These are phyloP conservation scores for Molanna angustata DNA, from an alignment of 2,888 invertebrate species.

Conservation along the genomic window DNA sequence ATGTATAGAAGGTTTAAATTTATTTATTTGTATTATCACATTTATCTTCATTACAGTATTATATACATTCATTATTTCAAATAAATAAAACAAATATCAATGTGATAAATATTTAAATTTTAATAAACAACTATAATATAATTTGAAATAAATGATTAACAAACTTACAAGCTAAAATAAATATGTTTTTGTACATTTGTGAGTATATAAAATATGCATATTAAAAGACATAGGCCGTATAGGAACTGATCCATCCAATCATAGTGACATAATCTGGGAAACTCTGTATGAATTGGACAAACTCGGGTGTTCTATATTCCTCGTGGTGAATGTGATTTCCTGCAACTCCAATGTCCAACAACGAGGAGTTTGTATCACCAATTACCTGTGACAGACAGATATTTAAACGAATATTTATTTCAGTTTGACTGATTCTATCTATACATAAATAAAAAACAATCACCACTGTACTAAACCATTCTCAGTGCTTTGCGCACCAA, in stretches of 20 bases:
- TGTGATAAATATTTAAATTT: too few relatives aligned
- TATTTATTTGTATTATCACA: too few relatives aligned
- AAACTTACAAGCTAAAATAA: too few relatives aligned
- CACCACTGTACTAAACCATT: background rate
- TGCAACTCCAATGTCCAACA: conserved; percentile 41
- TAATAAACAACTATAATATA: too few relatives aligned
- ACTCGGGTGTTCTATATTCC: conserved; percentile 32
- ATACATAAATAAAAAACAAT: background rate
- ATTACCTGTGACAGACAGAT: background rate
- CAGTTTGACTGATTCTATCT: too few relatives aligned
- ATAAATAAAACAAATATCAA: too few relatives aligned
- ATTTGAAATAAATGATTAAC: too few relatives aligned
- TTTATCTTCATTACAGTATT: too few relatives aligned
- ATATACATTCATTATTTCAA: too few relatives aligned
- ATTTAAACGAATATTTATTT: background rate
- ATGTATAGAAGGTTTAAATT: too few relatives aligned
- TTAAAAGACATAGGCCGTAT: conserved; percentile 16
- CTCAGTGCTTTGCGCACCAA: background rate
- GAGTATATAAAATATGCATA: too few relatives aligned
- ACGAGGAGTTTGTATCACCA: conserved; percentile 1
- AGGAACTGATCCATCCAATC: conserved; percentile 19
- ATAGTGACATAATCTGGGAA: conserved; percentile 17
- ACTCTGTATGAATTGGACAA: conserved; percentile 5
- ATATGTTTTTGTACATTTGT: too few relatives aligned
- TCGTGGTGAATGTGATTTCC: conserved; percentile 45